Conservation (phyloP, 2,888 invertebrate species). For the Asteroscopus sphinx region DNA sequence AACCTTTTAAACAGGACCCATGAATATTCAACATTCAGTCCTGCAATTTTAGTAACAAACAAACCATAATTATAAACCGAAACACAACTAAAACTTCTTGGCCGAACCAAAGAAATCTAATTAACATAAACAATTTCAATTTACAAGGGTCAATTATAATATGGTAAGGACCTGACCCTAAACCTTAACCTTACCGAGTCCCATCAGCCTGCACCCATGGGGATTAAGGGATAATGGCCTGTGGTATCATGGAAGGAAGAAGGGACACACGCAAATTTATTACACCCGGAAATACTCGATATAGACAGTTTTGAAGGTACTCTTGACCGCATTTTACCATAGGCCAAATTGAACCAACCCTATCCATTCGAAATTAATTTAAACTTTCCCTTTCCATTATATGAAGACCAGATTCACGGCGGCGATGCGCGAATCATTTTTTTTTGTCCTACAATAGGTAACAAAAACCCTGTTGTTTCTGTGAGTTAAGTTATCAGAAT, state of each 20-base stretch:
- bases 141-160: slow-evolving; percentile 34
- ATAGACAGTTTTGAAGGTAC: slow-evolving; percentile 5
- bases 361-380: slow-evolving; percentile 21
- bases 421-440: too few relatives aligned
- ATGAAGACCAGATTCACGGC: too few relatives aligned
- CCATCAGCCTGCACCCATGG: slow-evolving; percentile 19
- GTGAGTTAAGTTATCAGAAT: too few relatives aligned
- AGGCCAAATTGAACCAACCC: slow-evolving; percentile 15
- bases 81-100: background rate
- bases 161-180: slow-evolving; percentile 18
- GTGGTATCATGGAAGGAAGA: slow-evolving; percentile 19
- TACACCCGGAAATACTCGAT: slow-evolving; percentile 11
- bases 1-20: too few relatives aligned
- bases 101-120: slow-evolving; percentile 6
- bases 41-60: too few relatives aligned
- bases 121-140: slow-evolving; percentile 30
- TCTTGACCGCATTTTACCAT: slow-evolving; percentile 9
- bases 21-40: too few relatives aligned
- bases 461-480: too few relatives aligned
- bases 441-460: too few relatives aligned
- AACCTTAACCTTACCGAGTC: slow-evolving; percentile 19
- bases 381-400: too few relatives aligned
- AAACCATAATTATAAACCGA: background rate
- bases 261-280: slow-evolving; percentile 36
- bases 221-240: slow-evolving; percentile 48